These are phyloP conservation scores for Heliconius eleuchia DNA, from an alignment of 1,140 invertebrate genomes.

Conservation along the genomic window DNA sequence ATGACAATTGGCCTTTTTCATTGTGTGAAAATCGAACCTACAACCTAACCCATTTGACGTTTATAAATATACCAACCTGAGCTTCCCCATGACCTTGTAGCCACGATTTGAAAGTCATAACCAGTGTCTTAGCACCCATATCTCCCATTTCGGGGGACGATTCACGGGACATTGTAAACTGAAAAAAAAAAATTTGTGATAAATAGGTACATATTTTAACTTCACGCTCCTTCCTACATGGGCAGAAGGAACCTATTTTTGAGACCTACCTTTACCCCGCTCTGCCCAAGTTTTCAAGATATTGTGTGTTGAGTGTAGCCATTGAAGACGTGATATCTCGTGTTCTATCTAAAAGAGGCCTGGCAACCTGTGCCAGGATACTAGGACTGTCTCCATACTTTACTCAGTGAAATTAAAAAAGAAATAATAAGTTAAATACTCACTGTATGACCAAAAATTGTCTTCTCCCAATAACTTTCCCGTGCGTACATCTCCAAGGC, in stretches of 20 bases:
- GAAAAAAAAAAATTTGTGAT: not conserved
- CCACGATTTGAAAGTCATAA: slow-evolving; percentile 1
- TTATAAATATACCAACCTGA: not conserved
- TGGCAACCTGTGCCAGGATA: not conserved
- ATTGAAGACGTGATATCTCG: no score
- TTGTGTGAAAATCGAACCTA: no score
- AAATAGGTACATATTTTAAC: no score
- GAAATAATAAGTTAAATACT: not conserved
- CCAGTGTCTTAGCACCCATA: not conserved
- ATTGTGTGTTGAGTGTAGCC: no score
- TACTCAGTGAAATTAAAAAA: not conserved
- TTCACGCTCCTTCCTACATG: no score
- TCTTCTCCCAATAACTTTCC: not conserved
- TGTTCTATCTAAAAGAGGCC: no score
- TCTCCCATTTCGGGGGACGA: not conserved
- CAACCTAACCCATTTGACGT: no score
- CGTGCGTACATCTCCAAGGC: not conserved
- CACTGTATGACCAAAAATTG: not conserved
- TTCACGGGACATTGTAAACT: slow-evolving; percentile 7
- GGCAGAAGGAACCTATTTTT: no score
- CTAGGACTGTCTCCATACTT: no score
- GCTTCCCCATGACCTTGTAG: slow-evolving; percentile 1
- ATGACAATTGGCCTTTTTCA: no score
- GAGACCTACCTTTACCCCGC: no score
- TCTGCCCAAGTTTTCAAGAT: no score